Conservation (phyloP, 2,113 vertebrate genomes). For the Sebastes fasciatus region DNA sequence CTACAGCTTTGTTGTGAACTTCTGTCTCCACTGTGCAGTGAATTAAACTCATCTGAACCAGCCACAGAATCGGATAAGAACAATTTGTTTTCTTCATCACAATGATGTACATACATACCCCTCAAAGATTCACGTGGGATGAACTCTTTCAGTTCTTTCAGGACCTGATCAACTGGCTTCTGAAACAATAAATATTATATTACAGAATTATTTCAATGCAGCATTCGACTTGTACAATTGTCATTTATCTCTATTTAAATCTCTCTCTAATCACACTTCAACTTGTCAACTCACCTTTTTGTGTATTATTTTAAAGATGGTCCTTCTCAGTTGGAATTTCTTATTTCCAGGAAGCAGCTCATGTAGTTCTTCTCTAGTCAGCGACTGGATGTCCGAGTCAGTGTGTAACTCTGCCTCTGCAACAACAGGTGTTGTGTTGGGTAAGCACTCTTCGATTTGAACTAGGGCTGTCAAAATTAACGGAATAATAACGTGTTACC, state of each 20-base stretch:
- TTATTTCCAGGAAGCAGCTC: not conserved
- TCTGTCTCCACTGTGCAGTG: no score
- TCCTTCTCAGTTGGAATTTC: not conserved
- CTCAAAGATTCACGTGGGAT: not conserved
- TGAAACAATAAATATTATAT: constrained; percentile 19
- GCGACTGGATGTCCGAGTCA: not conserved
- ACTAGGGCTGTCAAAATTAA: no score
- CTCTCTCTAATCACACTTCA: not conserved
- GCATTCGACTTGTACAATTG: no score
- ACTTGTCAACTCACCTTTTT: constrained; percentile 31
- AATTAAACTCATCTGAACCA: no score
- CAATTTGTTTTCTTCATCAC: no score
- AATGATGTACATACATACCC: constrained; percentile 19
- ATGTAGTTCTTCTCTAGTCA: constrained; percentile 22
- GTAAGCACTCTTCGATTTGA: no score
- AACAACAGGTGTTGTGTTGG: not conserved
- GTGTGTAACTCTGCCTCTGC: fast-evolving
- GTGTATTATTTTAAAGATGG: constrained; percentile 18
- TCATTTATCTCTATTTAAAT: not conserved
- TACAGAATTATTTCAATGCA: not conserved
- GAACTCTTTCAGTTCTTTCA: not conserved
- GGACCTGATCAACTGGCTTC: not conserved
- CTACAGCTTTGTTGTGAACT: no score
- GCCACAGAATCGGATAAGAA: no score
- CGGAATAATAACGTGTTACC: no score